Conservation (phyloP, 2,113 vertebrate genomes). For the Mus spicilegus region DNA sequence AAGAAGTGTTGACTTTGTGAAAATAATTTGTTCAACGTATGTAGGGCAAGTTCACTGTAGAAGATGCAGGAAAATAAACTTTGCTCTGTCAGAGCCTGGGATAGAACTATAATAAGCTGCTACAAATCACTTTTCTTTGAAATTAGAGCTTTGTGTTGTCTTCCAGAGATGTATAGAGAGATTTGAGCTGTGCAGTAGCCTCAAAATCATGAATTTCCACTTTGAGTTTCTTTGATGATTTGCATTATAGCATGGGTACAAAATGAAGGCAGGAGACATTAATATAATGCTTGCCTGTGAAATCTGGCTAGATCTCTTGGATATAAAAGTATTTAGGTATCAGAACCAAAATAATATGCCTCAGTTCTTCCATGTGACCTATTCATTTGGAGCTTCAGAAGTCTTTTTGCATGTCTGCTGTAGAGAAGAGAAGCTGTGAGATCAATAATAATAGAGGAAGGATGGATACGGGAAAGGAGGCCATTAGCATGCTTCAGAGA, state of each 20-base stretch:
- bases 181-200: not conserved
- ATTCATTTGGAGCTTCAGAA: not conserved
- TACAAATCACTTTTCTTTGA: not conserved
- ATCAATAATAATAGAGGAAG: not conserved
- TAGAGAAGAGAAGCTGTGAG: conserved; percentile 20
- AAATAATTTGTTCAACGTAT: not conserved
- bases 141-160: not conserved
- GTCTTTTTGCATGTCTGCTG: not conserved
- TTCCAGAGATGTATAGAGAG: not conserved
- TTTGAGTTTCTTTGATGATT: not conserved
- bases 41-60: not conserved
- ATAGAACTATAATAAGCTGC: no score
- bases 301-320: conserved; percentile 8
- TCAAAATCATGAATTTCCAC: conserved; percentile 5
- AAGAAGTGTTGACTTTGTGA: not conserved
- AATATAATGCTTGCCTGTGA: not conserved
- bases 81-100: not conserved
- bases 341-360: conserved; percentile 15
- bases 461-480: not conserved
- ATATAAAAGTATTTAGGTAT: not conserved
- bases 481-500: not conserved
- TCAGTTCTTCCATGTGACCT: not conserved
- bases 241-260: not conserved
- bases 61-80: not conserved
- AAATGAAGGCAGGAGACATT: not conserved